Base-by-base conservation (phyloP, 2,113 vertebrate species). In the Menura novaehollandiae region DNA sequence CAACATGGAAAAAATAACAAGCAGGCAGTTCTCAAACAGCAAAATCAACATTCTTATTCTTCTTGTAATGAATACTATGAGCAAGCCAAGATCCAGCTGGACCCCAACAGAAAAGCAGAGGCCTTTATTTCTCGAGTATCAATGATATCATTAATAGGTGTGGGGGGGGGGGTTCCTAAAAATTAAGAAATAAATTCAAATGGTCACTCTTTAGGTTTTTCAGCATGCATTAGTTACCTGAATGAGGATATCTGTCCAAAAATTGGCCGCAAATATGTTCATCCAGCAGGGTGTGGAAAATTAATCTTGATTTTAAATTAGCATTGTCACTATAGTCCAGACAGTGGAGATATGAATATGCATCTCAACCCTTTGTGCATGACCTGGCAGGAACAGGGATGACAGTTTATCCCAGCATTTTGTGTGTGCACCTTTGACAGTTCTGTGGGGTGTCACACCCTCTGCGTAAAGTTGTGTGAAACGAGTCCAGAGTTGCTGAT, bases 41-140 rank as follows among this genome's bases (percentile, higher is more conserved):
- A 89, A 95, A 96, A 92, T 75, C 75, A 86, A 94, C 85, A 37
- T 64, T 94, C 64, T 83, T 73, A 3, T 77, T 87, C 6, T 58
- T 62, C 22, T 37, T 32, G 52, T 93, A 85, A 85, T 68, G 41
- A 92, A 49, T 32, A 62, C 41, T 60, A 4, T 37, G 27, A 89
- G 72, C 53, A 93, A 76, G 53, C 26, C 71, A 90, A 85, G 55
- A 60, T 51, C 35, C 46, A 92, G 41, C 41, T 75, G 26, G 14
- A 76, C 39, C 59, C 15, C 44, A 64, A 1, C 0, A 74, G n/a
- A 60, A 81, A 49, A 67, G n/a, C 13, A 32, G 37, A 53, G 33
- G n/a, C 14, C 44, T 73, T 62, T 51, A 41, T 79, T 90, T 82
- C 39, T 71, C 2, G 5, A 69, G 19, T n/a, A 58, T 59, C 44